These are phyloP conservation scores for Chamaedrilus cognettii DNA, from an alignment of 2,888 invertebrate genomes.

Conservation along the genomic window DNA sequence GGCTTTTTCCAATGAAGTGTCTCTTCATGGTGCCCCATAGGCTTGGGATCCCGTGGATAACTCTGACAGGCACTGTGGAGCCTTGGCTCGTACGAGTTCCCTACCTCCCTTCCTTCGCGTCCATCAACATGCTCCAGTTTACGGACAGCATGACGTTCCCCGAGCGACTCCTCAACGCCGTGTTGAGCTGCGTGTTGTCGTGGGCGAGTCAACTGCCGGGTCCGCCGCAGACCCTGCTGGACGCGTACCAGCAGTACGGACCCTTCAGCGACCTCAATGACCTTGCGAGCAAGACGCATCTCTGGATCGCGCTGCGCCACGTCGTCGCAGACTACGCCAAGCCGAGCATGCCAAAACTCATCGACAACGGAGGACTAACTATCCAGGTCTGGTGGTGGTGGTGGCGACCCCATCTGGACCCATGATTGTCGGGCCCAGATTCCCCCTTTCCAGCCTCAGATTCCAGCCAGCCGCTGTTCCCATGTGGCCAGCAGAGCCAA, in stretches of 20 bases:
- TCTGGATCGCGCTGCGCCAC: conserved; percentile 14
- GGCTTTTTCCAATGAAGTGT: conserved; percentile 14
- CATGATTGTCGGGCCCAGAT: no score
- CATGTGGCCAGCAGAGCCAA: no score
- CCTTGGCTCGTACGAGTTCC: conserved; percentile 22
- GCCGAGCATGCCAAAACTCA: conserved; percentile 19
- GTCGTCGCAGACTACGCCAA: conserved; percentile 8
- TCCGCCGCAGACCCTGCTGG: conserved; percentile 7
- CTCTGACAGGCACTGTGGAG: conserved; percentile 15
- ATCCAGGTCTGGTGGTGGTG: no score
- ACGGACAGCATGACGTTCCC: conserved; percentile 12
- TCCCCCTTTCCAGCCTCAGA: no score
- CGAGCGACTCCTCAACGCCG: conserved; percentile 8
- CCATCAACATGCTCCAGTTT: background rate
- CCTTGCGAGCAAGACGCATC: conserved; percentile 9
- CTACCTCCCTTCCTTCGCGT: conserved; percentile 19
- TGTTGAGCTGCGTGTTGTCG: background rate
- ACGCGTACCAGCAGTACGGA: conserved; percentile 15
- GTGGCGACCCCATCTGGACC: no score
- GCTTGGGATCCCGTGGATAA: conserved; percentile 18
- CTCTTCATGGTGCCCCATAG: conserved; percentile 20
- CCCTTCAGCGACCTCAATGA: conserved; percentile 16
- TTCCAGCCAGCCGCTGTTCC: no score
- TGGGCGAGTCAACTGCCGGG: conserved; percentile 1
- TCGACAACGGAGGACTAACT: conserved; percentile 22